Conservation (phyloP, 2,113 vertebrate genomes). For the Catagonus wagneri region DNA sequence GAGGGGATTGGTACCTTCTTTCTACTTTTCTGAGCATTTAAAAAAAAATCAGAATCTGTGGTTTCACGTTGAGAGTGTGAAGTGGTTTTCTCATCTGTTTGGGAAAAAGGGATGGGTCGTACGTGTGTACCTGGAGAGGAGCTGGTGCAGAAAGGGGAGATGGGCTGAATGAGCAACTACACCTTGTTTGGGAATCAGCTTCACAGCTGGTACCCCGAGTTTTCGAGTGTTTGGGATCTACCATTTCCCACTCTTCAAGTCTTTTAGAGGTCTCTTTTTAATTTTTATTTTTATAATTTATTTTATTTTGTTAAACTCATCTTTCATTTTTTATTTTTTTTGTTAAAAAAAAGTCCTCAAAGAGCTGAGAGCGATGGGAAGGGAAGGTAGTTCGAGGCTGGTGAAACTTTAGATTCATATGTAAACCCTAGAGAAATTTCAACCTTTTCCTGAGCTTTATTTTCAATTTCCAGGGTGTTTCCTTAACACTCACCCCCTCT, state of each 20-base stretch:
- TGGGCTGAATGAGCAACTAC: not conserved
- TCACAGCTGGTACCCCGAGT: not conserved
- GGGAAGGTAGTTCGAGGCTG: not conserved
- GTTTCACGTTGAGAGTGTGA: not conserved
- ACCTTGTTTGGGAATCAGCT: not conserved
- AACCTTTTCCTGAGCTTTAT: not conserved
- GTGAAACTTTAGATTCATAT: not conserved
- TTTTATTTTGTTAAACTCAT: too few species aligned
- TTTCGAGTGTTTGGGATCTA: not conserved
- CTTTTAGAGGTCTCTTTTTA: not conserved
- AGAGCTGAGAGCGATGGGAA: not conserved
- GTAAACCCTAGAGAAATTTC: not conserved
- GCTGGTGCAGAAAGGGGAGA: not conserved
- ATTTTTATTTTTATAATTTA: too few species aligned
- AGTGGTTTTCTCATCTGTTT: not conserved
- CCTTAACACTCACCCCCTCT: not conserved
- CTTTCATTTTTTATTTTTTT: not conserved
- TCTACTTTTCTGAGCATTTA: slow-evolving; percentile 11
- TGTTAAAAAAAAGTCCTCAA: not conserved
- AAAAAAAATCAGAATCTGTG: not conserved
- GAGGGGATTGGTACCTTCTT: not conserved
- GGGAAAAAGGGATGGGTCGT: not conserved
- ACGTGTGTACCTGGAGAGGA: not conserved
- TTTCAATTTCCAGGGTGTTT: not conserved
- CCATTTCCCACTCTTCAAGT: not conserved